Evolutionary conservation across 2,888 invertebrate genomes (phyloP).

Genomic region (Suillia variegata): DNA sequence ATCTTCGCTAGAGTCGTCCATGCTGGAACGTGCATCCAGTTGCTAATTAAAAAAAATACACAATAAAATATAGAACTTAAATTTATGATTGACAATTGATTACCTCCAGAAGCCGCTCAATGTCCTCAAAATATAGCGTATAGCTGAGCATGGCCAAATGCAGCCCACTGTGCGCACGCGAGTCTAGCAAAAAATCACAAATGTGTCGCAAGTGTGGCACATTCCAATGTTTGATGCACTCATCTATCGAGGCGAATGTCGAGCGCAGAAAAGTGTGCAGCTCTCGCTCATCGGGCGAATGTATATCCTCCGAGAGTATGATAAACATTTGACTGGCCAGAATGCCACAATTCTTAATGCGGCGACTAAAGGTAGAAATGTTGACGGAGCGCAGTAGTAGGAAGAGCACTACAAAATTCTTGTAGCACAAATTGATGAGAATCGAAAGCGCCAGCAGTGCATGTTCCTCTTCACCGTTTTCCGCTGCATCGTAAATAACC

Average conservation of each 20-base stretch:
- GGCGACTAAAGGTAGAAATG: conserved; percentile 51
- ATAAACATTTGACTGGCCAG: conserved; percentile 58
- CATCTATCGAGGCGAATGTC: conserved; percentile 49
- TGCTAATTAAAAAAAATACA: conserved; percentile 31
- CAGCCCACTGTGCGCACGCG: conserved; percentile 46
- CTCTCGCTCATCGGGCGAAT: conserved; percentile 47
- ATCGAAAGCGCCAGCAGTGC: conserved; percentile 68
- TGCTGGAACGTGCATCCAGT: conserved; percentile 37
- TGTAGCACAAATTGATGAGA: conserved; percentile 79
- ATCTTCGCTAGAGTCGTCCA: conserved; percentile 53
- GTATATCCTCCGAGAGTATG: conserved; percentile 56
- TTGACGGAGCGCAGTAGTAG: conserved; percentile 75
- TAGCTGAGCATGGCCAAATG: conserved; percentile 53
- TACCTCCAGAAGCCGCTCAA: conserved; percentile 52
- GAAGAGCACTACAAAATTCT: conserved; percentile 76
- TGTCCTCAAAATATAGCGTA: conserved; percentile 46
- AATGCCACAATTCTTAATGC: conserved; percentile 53
- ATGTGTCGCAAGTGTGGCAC: conserved; percentile 56
- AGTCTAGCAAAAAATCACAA: conserved; percentile 53
- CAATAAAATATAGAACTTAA: not conserved
- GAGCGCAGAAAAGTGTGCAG: conserved; percentile 52
- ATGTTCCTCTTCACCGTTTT: conserved; percentile 48
- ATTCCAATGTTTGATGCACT: conserved; percentile 53
- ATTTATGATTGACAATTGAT: not conserved
- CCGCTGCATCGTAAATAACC: conserved; percentile 65